Conservation (phyloP, 1,140 invertebrate genomes). For the Sogatella furcifera region DNA sequence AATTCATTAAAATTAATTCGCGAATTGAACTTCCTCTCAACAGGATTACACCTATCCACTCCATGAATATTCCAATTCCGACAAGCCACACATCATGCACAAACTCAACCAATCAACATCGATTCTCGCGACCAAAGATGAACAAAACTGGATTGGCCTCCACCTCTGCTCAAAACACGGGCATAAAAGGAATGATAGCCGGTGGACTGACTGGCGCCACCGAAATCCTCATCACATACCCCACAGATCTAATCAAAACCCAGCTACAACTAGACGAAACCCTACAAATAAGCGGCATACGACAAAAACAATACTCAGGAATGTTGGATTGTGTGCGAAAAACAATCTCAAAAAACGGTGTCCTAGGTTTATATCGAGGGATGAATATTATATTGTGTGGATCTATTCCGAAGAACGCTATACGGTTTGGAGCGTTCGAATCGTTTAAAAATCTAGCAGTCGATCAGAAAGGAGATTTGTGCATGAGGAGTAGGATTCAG, state of each 20-base stretch:
- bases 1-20: too few relatives aligned
- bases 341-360: constrained; percentile 77
- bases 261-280: constrained; percentile 96
- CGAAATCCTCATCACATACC: constrained; percentile 98
- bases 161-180: constrained; percentile 32
- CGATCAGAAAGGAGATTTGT: constrained; percentile 70
- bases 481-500: constrained; percentile 58
- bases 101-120: neutral
- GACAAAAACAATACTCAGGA: constrained; percentile 63
- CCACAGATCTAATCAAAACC: constrained; percentile 99
- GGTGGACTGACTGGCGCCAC: constrained; percentile 84
- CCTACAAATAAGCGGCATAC: constrained; percentile 37
- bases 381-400: constrained; percentile 91
- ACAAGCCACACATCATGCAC: too few relatives aligned
- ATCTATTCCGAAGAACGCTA: constrained; percentile 95
- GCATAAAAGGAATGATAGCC: constrained; percentile 13
- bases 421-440: constrained; percentile 96
- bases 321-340: constrained; percentile 89
- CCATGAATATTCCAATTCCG: too few relatives aligned
- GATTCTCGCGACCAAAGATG: constrained; percentile 54
- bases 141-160: constrained; percentile 51
- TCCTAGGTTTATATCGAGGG: constrained; percentile 90
- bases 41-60: too few relatives aligned
- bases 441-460: constrained; percentile 69
- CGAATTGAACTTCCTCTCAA: too few relatives aligned